phyloP scores from a whole-genome alignment of 2,888 invertebrate genomes.

The Melinopterus prodromus region DNA sequence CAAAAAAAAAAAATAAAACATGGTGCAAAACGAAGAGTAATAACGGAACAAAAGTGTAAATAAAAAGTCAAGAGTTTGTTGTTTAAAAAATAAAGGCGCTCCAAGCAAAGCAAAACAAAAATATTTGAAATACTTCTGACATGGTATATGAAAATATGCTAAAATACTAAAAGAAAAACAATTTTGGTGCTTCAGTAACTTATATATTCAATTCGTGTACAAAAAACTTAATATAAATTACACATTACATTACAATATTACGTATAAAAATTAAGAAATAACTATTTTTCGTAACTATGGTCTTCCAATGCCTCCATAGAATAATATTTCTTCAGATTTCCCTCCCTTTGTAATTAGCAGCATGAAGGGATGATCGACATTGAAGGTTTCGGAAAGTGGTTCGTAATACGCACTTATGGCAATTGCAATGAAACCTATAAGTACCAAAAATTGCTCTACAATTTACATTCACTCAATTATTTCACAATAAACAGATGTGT shows the following conservation, averaged over 20 bases:
- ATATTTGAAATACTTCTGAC: not conserved
- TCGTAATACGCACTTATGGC: not conserved
- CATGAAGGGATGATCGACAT: not conserved
- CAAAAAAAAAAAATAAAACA: too few relatives aligned
- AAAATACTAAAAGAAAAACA: not conserved
- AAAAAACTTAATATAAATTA: not conserved
- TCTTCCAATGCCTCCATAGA: not conserved
- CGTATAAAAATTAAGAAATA: too few relatives aligned
- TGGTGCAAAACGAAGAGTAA: too few relatives aligned
- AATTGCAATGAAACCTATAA: not conserved
- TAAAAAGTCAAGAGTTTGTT: too few relatives aligned
- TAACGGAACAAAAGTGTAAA: too few relatives aligned
- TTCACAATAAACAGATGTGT: not conserved
- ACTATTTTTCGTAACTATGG: not conserved
- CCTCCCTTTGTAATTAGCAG: not conserved
- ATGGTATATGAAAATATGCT: not conserved
- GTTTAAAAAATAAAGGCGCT: too few relatives aligned
- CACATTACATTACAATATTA: not conserved
- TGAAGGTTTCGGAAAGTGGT: conserved; percentile 5
- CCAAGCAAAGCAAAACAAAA: not conserved
- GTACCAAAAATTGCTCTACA: not conserved
- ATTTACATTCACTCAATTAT: not conserved
- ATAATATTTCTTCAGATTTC: conserved; percentile 9
- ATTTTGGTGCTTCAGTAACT: not conserved
- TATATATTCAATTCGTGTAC: not conserved